Conservation (phyloP, 2,888 invertebrate genomes). For the Allolobophora icterica region DNA sequence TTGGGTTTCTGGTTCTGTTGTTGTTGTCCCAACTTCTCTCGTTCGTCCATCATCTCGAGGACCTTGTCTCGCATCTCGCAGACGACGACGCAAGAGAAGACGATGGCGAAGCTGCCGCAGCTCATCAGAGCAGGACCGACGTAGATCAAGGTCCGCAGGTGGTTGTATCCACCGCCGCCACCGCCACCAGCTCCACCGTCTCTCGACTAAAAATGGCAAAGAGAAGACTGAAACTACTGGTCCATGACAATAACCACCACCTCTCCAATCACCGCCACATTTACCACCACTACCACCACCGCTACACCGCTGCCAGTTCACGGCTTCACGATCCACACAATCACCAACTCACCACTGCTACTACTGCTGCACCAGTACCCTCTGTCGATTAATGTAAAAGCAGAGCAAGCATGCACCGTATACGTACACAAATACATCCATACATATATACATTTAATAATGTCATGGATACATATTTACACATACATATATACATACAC, state of each 20-base stretch:
- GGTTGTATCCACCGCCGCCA: background rate
- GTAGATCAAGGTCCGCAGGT: constrained; percentile 75
- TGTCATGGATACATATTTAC: no score
- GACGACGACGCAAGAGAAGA: constrained; percentile 97
- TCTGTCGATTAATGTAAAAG: no score
- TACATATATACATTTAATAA: no score
- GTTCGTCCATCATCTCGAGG: constrained; percentile 81
- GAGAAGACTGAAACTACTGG: no score
- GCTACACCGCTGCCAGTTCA: no score
- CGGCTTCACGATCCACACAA: no score
- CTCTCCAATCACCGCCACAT: background rate
- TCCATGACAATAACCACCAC: background rate
- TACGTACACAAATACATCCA: no score
- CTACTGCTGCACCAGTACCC: no score
- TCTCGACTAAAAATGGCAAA: background rate
- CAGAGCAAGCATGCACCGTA: no score
- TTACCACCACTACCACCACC: background rate
- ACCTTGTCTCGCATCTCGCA: constrained; percentile 93
- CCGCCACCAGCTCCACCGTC: background rate
- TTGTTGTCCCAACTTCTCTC: background rate
- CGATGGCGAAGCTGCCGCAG: constrained; percentile 94
- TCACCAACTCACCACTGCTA: no score
- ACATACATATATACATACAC: no score
- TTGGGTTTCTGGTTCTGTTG: constrained; percentile 36
- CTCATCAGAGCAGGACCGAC: constrained; percentile 98